phyloP scores from a whole-genome alignment of 2,888 invertebrate species.

The Taphrorychus bicolor region DNA sequence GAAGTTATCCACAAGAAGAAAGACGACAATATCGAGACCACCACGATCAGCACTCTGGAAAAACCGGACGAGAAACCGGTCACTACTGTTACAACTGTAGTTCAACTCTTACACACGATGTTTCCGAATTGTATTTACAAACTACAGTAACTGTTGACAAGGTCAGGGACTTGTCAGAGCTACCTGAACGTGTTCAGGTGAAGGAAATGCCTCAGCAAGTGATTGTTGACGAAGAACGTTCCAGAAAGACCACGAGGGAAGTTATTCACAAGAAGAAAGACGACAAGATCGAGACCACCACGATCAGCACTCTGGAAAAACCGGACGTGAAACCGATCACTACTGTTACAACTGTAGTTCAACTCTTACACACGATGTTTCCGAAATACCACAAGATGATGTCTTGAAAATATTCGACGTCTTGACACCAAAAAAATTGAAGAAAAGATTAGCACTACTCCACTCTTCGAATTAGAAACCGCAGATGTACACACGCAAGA shows the following conservation, averaged over 20 bases:
- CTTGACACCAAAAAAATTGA: constrained; percentile 32
- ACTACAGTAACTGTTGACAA: constrained; percentile 51
- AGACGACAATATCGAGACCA: constrained; percentile 47
- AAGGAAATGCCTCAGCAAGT: constrained; percentile 49
- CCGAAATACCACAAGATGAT: constrained; percentile 36
- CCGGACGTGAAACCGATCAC: constrained; percentile 47
- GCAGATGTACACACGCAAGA: constrained; percentile 53
- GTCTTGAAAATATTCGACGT: constrained; percentile 16
- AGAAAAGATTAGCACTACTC: constrained; percentile 49
- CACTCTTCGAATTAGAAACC: constrained; percentile 49
- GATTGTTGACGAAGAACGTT: constrained; percentile 41
- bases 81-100: constrained; percentile 55
- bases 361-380: constrained; percentile 47
- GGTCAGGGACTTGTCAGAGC: constrained; percentile 45
- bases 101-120: too few relatives aligned
- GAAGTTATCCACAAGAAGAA: constrained; percentile 55
- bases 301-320: constrained; percentile 43
- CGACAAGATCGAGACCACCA: constrained; percentile 48
- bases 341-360: too few relatives aligned
- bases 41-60: constrained; percentile 43
- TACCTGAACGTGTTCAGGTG: constrained; percentile 39
- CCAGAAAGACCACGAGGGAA: constrained; percentile 55
- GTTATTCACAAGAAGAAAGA: constrained; percentile 53
- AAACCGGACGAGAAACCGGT: constrained; percentile 44
- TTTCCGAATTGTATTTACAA: too few relatives aligned